A percentile compares a stretch with the other conserved stretches of the same genome.
phyloP scores from a whole-genome alignment of 2,888 invertebrate species.

The Schrankia costaestrigalis region DNA sequence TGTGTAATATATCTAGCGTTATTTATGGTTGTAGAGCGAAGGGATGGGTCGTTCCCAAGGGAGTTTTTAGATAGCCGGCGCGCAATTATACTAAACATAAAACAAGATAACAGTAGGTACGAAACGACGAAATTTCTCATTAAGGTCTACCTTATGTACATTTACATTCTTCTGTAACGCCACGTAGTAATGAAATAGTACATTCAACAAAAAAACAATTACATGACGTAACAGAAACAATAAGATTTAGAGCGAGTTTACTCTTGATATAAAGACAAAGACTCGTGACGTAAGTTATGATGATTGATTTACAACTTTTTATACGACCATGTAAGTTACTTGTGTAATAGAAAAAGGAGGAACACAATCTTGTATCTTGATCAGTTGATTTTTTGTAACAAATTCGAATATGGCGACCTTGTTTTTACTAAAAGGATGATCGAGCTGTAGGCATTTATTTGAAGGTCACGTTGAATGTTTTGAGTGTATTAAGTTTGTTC shows the following conservation, averaged over 20 bases:
- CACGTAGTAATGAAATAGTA: no score
- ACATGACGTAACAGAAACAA: no score
- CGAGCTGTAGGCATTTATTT: no score
- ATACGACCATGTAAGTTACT: constrained; percentile 5
- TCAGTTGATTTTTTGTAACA: no score
- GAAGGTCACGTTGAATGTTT: no score
- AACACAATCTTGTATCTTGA: not conserved
- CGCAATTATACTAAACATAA: constrained; percentile 26
- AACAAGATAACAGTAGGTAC: constrained; percentile 13
- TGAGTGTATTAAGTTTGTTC: no score
- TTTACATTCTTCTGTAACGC: no score
- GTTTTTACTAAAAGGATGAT: no score
- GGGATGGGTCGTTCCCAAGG: constrained; percentile 12
- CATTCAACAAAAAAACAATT: no score
- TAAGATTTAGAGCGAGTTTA: constrained; percentile 14
- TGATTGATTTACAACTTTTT: constrained; percentile 16
- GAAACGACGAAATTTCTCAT: constrained; percentile 18
- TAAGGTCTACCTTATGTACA: constrained; percentile 12
- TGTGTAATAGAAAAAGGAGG: not conserved
- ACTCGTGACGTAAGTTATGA: constrained; percentile 5
- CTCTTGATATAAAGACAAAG: constrained; percentile 16
- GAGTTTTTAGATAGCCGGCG: constrained; percentile 20
- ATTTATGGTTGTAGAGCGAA: constrained; percentile 14
- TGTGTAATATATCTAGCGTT: constrained; percentile 12
- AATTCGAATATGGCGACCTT: no score